A percentile compares a stretch with the other conserved stretches of the same genome.
These are phyloP conservation scores for Liasis olivaceus DNA, from an alignment of 2,797 vertebrate species.

Conservation along the genomic window DNA sequence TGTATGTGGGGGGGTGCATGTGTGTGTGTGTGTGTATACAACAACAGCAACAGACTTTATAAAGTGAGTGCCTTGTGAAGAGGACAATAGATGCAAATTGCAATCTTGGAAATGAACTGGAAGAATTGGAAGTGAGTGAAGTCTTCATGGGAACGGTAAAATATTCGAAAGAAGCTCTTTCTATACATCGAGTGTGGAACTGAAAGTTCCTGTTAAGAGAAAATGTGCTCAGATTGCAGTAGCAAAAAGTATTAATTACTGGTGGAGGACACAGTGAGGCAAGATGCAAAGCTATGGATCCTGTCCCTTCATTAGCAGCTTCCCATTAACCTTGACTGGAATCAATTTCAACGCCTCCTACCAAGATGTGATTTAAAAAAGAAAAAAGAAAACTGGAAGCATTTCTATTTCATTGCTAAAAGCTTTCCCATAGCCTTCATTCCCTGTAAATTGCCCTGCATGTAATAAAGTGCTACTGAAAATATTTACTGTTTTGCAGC, in stretches of 20 bases:
- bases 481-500: slow-evolving; percentile 79
- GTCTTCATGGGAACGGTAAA: slow-evolving; percentile 65
- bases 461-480: slow-evolving; percentile 74
- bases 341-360: slow-evolving; percentile 66
- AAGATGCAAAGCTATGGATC: slow-evolving; percentile 74
- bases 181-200: slow-evolving; percentile 59
- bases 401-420: slow-evolving; percentile 75
- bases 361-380: slow-evolving; percentile 66
- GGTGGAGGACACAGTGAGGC: slow-evolving; percentile 72
- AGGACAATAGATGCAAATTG: slow-evolving; percentile 62
- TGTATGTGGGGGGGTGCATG: neutral
- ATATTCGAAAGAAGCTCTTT: slow-evolving; percentile 57
- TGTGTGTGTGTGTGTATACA: no score
- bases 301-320: slow-evolving; percentile 77
- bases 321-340: slow-evolving; percentile 79
- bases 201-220: slow-evolving; percentile 67
- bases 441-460: slow-evolving; percentile 77
- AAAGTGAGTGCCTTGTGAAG: slow-evolving; percentile 45
- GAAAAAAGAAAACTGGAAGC: slow-evolving; percentile 63
- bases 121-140: slow-evolving; percentile 61
- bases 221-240: slow-evolving; percentile 69
- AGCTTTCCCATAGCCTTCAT: slow-evolving; percentile 73
- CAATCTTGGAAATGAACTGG: slow-evolving; percentile 52
- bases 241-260: slow-evolving; percentile 76
- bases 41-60: slow-evolving; percentile 31